Evolutionary conservation across 1,140 invertebrate genomes (phyloP).

Genomic region (Scaptomyza hsui): DNA sequence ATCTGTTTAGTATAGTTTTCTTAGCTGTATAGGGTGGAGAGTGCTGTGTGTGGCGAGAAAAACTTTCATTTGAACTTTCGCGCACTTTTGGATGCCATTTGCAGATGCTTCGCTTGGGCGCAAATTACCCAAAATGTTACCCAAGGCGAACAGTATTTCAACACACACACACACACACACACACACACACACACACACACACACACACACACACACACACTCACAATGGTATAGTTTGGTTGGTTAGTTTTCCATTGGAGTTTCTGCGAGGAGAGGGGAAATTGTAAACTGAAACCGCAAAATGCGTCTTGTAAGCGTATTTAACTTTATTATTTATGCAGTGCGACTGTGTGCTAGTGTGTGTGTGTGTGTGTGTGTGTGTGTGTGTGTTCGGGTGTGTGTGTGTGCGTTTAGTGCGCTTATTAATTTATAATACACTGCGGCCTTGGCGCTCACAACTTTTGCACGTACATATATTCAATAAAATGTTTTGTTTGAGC

Average conservation of each 20-base stretch:
- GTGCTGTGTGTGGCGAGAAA: too few relatives aligned
- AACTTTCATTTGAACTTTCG: constrained; percentile 50
- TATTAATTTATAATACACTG: constrained; percentile 83
- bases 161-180: constrained; percentile 18
- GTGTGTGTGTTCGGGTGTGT: constrained; percentile 21
- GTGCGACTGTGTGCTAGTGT: constrained; percentile 7
- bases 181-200: constrained; percentile 15
- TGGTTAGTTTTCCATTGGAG: constrained; percentile 35
- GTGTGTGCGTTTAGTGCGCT: constrained; percentile 54
- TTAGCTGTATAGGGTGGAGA: too few relatives aligned
- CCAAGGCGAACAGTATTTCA: constrained; percentile 49
- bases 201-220: constrained; percentile 15
- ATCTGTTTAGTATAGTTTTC: too few relatives aligned
- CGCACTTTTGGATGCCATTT: constrained; percentile 50
- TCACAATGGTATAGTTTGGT: constrained; percentile 33
- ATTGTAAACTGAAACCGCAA: constrained; percentile 54
- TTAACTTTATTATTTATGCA: constrained; percentile 82
- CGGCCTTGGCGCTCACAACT: constrained; percentile 67
- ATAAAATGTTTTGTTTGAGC: constrained; percentile 52
- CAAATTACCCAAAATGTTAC: constrained; percentile 72
- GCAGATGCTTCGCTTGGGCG: constrained; percentile 44
- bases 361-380: constrained; percentile 18
- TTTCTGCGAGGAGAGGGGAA: constrained; percentile 27
- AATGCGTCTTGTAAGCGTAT: constrained; percentile 78
- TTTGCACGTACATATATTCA: constrained; percentile 47